Evolutionary conservation across 2,888 invertebrate species (phyloP).

Genomic region (Mystacides longicornis): DNA sequence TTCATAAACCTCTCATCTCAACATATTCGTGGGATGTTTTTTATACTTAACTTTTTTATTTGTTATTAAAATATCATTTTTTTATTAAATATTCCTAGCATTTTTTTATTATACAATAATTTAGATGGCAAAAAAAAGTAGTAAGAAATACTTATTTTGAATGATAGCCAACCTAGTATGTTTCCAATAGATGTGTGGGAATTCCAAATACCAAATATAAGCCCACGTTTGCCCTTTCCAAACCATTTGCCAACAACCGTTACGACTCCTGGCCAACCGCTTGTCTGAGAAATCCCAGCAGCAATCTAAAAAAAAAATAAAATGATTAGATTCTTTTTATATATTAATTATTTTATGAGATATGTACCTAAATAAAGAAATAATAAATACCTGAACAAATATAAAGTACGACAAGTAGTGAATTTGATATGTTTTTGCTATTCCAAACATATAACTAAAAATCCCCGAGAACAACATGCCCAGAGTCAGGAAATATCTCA

Average conservation of each 20-base stretch:
- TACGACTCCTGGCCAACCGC: slow-evolving; percentile 96
- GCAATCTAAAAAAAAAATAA: slow-evolving; percentile 48
- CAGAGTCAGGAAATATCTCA: slow-evolving; percentile 81
- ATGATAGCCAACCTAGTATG: slow-evolving; percentile 82
- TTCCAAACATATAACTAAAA: slow-evolving; percentile 81
- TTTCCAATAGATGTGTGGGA: slow-evolving; percentile 95
- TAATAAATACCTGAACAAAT: slow-evolving; percentile 61
- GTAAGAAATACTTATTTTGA: background rate
- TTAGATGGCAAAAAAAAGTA: background rate
- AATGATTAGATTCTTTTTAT: too few relatives aligned
- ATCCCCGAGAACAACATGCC: slow-evolving; percentile 88
- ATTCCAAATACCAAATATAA: slow-evolving; percentile 96
- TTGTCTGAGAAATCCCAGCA: slow-evolving; percentile 84
- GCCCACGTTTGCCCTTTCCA: slow-evolving; percentile 80
- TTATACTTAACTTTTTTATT: too few relatives aligned
- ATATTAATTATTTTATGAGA: too few relatives aligned
- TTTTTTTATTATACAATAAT: too few relatives aligned
- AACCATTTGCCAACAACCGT: slow-evolving; percentile 95
- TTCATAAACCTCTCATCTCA: too few relatives aligned
- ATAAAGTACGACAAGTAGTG: slow-evolving; percentile 79
- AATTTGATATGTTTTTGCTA: slow-evolving; percentile 72
- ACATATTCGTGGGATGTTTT: too few relatives aligned
- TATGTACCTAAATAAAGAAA: background rate
- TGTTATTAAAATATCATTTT: too few relatives aligned
- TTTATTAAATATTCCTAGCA: too few relatives aligned